phyloP scores from a whole-genome alignment of 2,797 vertebrate species.

The Okamejei kenojei region DNA sequence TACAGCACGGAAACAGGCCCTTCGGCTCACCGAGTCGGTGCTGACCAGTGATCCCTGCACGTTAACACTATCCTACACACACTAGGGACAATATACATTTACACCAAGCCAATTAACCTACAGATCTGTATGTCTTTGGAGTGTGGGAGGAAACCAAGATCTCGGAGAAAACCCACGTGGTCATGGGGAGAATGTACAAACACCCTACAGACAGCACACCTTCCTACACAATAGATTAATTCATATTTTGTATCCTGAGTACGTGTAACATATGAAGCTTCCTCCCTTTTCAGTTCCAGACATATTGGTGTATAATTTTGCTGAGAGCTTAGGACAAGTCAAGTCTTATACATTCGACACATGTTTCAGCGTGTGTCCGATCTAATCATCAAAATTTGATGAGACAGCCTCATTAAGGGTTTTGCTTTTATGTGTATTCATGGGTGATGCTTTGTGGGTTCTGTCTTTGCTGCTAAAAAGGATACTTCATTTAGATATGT shows the following conservation, averaged over 20 bases:
- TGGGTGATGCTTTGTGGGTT: slow-evolving; percentile 8
- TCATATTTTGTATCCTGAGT: too few relatives aligned
- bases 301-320: slow-evolving; percentile 23
- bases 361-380: slow-evolving; percentile 45
- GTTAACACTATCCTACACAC: too few relatives aligned
- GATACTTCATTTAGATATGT: background rate
- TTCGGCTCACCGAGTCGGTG: too few relatives aligned
- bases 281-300: slow-evolving; percentile 6
- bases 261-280: background rate
- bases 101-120: too few relatives aligned
- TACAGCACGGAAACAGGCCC: too few relatives aligned
- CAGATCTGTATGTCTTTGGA: too few relatives aligned
- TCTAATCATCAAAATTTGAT: slow-evolving; percentile 42
- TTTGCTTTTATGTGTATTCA: slow-evolving; percentile 46
- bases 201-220: too few relatives aligned
- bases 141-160: too few relatives aligned
- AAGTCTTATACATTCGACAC: slow-evolving; percentile 32
- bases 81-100: too few relatives aligned
- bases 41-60: too few relatives aligned
- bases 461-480: background rate
- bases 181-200: too few relatives aligned
- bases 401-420: slow-evolving; percentile 43
- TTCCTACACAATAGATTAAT: background rate
- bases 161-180: too few relatives aligned
- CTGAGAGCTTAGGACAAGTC: slow-evolving; percentile 25